Base-by-base conservation (phyloP, 2,888 invertebrate genomes). In the Linnaemya tessellans region DNA sequence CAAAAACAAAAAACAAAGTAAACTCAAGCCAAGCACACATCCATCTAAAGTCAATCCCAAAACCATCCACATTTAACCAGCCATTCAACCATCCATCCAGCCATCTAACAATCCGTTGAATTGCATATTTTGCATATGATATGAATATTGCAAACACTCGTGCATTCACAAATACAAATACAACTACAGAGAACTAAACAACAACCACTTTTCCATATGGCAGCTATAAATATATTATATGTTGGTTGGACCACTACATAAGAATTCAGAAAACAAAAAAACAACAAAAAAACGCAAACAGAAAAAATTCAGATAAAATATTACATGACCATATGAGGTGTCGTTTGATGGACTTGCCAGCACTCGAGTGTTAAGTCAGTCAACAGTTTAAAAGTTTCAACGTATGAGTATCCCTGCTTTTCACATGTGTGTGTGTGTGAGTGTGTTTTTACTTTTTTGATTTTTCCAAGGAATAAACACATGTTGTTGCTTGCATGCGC, bases 311-410 rank as follows among this genome's bases (percentile, higher is more conserved):
- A 87, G 85, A 87, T 88, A 87, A 88, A 87, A 87, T 88, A 88
- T 87, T 87, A 88, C 87, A 88, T 85, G 87, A 78, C 87, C 86
- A 87, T 87, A 88, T 87, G 88, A 88, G 88, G 88, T 88, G 88
- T 88, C 88, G 88, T 88, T 86, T 88, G 88, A 88, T 87, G 88
- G 87, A 87, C 78, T 84, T 49, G 77, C 71, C 43, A 64, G 64
- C 35, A 71, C 56, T 71, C 56, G 67, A 75, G 75, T 80, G 80
- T 84, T 80, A 65, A 64, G 73, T 82, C 67, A 73, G 77, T 79
- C 80, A 80, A 64, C 75, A 77, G 41, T 71, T 71, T 80, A 56
- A 70, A 41, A 58, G 13, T 20, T 51, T 65, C 58, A 80, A 62
- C 20, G 79, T 35, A 22, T 35, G 22, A 58, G 35, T 56, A 65